A percentile compares a stretch with the other conserved stretches of the same genome.
Conservation (phyloP, 2,888 invertebrate genomes). For the Noctuana brunneofusca region DNA sequence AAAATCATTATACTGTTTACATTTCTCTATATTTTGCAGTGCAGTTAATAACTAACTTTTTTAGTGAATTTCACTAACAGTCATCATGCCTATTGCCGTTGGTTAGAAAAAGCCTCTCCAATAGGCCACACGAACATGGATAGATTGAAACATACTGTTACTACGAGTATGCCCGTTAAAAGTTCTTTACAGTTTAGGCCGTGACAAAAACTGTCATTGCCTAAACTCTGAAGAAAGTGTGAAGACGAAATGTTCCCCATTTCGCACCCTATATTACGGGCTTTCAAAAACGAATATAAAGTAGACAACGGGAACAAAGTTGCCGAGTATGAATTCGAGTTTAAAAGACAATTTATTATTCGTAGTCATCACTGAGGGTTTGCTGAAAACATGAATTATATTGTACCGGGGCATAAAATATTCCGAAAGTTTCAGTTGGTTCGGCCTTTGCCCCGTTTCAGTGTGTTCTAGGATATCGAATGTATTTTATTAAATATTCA, state of each 20-base stretch:
- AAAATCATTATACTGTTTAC: too few species aligned
- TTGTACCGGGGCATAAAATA: constrained; percentile 54
- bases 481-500: constrained; percentile 6
- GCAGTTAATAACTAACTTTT: too few species aligned
- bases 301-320: constrained; percentile 37
- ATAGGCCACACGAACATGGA: too few species aligned
- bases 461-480: not conserved
- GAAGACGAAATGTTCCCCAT: not conserved
- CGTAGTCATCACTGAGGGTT: constrained; percentile 47
- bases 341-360: constrained; percentile 62
- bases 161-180: too few species aligned
- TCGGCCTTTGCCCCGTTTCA: constrained; percentile 13
- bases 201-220: not conserved
- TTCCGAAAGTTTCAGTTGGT: constrained; percentile 43
- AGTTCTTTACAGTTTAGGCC: too few species aligned
- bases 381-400: constrained; percentile 60
- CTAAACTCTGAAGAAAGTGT: not conserved
- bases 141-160: too few species aligned
- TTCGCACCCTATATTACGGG: constrained; percentile 10
- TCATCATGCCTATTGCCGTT: too few species aligned
- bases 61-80: too few species aligned
- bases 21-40: too few species aligned
- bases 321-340: constrained; percentile 46
- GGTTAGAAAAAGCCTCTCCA: too few species aligned
- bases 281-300: constrained; percentile 31